phyloP scores from a whole-genome alignment of 1,140 invertebrate genomes.

The Pseudomyrmex gracilis region DNA sequence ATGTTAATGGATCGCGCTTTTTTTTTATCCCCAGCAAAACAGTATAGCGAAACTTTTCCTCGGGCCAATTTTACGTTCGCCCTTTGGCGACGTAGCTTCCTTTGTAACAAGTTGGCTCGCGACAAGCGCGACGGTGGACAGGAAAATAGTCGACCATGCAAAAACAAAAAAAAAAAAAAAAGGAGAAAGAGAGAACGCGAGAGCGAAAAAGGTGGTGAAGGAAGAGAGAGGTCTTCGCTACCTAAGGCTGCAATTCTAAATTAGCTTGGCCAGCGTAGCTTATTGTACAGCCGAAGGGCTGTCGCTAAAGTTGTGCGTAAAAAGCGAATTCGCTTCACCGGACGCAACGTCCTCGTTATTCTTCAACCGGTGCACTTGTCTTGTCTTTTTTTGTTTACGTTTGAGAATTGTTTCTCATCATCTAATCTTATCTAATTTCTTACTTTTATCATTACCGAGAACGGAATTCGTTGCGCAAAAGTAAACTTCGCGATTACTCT shows the following conservation, averaged over 20 bases:
- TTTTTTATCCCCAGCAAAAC: slow-evolving; percentile 49
- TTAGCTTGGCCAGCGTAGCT: slow-evolving; percentile 33
- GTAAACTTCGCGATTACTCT: neutral
- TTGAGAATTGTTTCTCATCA: neutral
- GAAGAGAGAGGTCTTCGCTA: slow-evolving; percentile 5
- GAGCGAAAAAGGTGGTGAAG: slow-evolving; percentile 57
- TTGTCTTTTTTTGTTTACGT: neutral
- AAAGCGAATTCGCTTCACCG: slow-evolving; percentile 41
- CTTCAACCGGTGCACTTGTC: neutral
- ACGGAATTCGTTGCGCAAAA: neutral
- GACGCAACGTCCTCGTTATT: neutral
- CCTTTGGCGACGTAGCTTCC: slow-evolving; percentile 68
- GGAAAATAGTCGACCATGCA: slow-evolving; percentile 43
- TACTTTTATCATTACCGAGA: neutral
- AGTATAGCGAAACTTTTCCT: slow-evolving; percentile 67
- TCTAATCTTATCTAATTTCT: neutral
- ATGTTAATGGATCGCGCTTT: slow-evolving; percentile 63
- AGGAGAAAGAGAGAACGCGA: slow-evolving; percentile 1
- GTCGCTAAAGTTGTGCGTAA: slow-evolving; percentile 22
- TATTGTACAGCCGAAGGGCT: slow-evolving; percentile 14
- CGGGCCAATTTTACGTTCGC: slow-evolving; percentile 72
- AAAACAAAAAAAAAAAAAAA: neutral
- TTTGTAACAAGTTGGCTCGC: slow-evolving; percentile 70
- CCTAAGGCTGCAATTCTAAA: slow-evolving; percentile 40
- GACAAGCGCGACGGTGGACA: slow-evolving; percentile 58